These are phyloP conservation scores for Serilophus lunatus DNA, from an alignment of 2,113 vertebrate genomes.

Conservation along the genomic window DNA sequence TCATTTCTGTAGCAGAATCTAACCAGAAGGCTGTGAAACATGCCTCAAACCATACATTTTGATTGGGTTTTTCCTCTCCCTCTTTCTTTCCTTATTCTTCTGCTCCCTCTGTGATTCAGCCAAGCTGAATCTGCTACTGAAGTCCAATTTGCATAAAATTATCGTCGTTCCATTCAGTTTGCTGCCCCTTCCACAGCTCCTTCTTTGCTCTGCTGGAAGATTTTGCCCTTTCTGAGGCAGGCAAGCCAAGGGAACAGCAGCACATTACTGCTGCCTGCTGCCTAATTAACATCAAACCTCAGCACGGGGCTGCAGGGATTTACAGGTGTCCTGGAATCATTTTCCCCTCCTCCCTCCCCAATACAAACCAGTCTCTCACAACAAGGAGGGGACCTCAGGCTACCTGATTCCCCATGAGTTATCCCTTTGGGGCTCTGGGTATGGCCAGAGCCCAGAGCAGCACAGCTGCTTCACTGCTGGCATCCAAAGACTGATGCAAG, in stretches of 20 bases:
- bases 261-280: conserved; percentile 63
- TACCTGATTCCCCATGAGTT: conserved; percentile 21
- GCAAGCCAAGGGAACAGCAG: conserved; percentile 55
- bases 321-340: conserved; percentile 67
- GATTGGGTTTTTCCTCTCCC: conserved; percentile 35
- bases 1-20: conserved; percentile 58
- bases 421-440: neutral
- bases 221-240: conserved; percentile 60
- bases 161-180: conserved; percentile 64
- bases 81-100: conserved; percentile 31
- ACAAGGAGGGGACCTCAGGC: conserved; percentile 52
- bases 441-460: conserved; percentile 16
- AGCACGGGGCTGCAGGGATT: conserved; percentile 68
- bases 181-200: conserved; percentile 57
- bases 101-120: conserved; percentile 58
- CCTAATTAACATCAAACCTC: conserved; percentile 73
- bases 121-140: conserved; percentile 52
- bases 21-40: conserved; percentile 66
- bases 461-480: neutral
- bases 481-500: neutral
- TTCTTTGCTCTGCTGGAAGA: conserved; percentile 66
- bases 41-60: conserved; percentile 61
- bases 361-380: conserved; percentile 27
- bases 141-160: conserved; percentile 73
- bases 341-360: neutral